Percentiles rank a stretch among this genome's conserved stretches.
Evolutionary conservation across 2,797 vertebrate species (phyloP).

Genomic region (Schizothorax lantsangensis): DNA sequence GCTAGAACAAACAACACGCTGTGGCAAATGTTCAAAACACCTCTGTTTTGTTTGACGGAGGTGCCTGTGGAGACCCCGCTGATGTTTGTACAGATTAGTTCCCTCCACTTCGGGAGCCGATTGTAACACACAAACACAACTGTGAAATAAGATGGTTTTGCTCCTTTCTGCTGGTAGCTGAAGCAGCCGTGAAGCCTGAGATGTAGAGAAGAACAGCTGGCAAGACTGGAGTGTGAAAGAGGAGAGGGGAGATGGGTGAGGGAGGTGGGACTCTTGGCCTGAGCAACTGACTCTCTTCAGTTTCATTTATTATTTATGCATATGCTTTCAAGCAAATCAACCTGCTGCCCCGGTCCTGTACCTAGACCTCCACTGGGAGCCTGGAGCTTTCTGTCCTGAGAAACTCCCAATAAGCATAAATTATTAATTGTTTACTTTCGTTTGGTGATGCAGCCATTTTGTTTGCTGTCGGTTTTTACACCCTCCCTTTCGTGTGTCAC

Average conservation of each 20-base stretch:
- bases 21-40: conserved; percentile 30
- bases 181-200: background rate
- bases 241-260: conserved; percentile 53
- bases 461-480: conserved; percentile 33
- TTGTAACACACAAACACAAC: background rate
- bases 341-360: conserved; percentile 55
- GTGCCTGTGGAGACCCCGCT: background rate
- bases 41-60: conserved; percentile 16
- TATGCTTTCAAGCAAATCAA: conserved; percentile 71
- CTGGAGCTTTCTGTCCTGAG: conserved; percentile 54
- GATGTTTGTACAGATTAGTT: conserved; percentile 22
- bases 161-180: background rate
- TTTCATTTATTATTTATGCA: conserved; percentile 74
- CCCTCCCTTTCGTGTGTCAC: conserved; percentile 52
- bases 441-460: conserved; percentile 58
- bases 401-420: conserved; percentile 63
- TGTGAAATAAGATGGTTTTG: conserved; percentile 8
- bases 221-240: conserved; percentile 57
- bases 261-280: conserved; percentile 57
- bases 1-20: background rate
- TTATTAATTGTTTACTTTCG: conserved; percentile 71
- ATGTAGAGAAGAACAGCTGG: conserved; percentile 25
- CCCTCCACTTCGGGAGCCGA: background rate
- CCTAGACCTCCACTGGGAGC: conserved; percentile 9
- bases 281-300: conserved; percentile 55